Base-by-base conservation (phyloP, 2,888 invertebrate species). In the Acleris literana region DNA sequence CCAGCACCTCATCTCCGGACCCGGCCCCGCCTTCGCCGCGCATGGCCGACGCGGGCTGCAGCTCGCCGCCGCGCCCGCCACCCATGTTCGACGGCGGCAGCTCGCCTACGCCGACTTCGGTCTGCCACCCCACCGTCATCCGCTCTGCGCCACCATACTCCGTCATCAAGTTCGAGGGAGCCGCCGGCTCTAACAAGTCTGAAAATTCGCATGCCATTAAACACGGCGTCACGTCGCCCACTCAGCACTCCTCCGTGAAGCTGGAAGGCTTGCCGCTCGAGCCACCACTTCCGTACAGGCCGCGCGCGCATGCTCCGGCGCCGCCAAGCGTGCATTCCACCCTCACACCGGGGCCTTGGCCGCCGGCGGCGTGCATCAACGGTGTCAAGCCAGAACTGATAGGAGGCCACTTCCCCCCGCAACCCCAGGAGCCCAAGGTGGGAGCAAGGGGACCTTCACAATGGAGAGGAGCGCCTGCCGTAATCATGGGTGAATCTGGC, bases 401-500 rank as follows among this genome's bases (percentile, higher is more conserved):
- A 74, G 96, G 96, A 59, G 93, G 93, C 48, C 90, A 93, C 71
- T 93, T 93, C 76, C 93, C 93, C 80, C 90, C 92, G 63, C 92
- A 92, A 75, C 86, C 85, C 20, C 78, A 88, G 33, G 93, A 92
- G 69, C 76, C 84, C 49, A 91, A 93, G 74, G 78, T 78, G 17
- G 91, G 90, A 49, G 76, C 78, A 64, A 79, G 93, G 74, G 87
- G 90, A 9, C 83, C 83, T 76, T 79, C 85, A 57, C 92, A 88
- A 87, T 91, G 91, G 92, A 94, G 91, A 79, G 95, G 85, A 77
- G 96, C 97, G 59, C 97, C 98, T 39, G 97, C 97, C 56, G 97
- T 97, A 70, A 97, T 98, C 74, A 97, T 98, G 97, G 97, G 97
- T 57, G 97, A 98, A 86, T 97, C 97, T 48, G 98, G 97, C 63